Conservation (phyloP, 2,888 invertebrate species). For the Xestia c-nigrum region DNA sequence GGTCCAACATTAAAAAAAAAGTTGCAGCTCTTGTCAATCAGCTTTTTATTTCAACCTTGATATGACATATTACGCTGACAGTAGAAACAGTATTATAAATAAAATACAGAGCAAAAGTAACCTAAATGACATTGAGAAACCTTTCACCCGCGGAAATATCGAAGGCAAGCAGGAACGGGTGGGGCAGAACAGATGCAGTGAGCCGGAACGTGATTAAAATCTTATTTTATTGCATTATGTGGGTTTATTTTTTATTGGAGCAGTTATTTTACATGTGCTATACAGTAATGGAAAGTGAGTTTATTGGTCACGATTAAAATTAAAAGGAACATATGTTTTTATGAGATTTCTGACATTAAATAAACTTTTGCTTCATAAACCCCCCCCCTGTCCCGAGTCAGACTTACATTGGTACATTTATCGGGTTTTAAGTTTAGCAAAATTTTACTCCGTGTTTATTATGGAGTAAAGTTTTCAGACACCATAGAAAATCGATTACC, state of each 20-base stretch:
- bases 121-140: constrained; percentile 76
- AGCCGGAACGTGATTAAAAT: constrained; percentile 48
- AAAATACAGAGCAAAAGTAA: constrained; percentile 60
- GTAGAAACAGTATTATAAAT: constrained; percentile 52
- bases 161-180: constrained; percentile 80
- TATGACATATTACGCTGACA: constrained; percentile 42
- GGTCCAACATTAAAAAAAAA: constrained; percentile 20
- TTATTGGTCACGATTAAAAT: not conserved
- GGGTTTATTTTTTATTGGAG: constrained; percentile 1
- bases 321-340: not conserved
- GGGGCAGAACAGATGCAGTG: constrained; percentile 46
- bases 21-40: constrained; percentile 25
- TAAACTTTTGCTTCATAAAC: not conserved
- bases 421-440: not conserved
- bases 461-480: not conserved
- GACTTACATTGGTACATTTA: not conserved
- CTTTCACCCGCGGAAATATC: constrained; percentile 79
- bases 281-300: not conserved
- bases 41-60: constrained; percentile 60
- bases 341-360: not conserved
- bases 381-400: not conserved
- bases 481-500: constrained; percentile 49
- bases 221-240: constrained; percentile 3
- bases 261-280: not conserved
- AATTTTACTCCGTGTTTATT: not conserved